Evolutionary conservation across 2,113 vertebrate genomes (phyloP).

Genomic region (Poeciliopsis retropinna): DNA sequence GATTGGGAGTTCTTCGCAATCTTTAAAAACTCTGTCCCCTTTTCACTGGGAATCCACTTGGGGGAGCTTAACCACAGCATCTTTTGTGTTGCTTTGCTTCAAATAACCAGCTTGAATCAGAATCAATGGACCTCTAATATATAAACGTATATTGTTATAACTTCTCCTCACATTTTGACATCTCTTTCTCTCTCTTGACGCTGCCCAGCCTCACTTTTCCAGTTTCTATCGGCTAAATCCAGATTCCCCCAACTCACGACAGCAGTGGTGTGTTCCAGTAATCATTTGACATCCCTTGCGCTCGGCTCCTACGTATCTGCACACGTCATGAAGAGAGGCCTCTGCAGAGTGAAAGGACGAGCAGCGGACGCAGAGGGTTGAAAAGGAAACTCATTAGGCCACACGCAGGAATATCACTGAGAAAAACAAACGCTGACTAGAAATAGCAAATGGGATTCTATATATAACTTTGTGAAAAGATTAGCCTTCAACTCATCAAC

Average conservation of each 20-base stretch:
- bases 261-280: conserved; percentile 7
- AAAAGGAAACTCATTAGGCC: conserved; percentile 6
- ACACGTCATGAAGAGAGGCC: conserved; percentile 16
- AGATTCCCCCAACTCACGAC: conserved; percentile 19
- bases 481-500: not conserved
- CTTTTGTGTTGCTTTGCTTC: conserved; percentile 59
- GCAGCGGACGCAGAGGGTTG: not conserved
- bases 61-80: conserved; percentile 33
- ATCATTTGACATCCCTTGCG: conserved; percentile 21
- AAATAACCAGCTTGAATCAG: conserved; percentile 67
- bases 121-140: conserved; percentile 19
- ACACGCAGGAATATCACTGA: not conserved
- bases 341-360: not conserved
- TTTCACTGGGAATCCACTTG: conserved; percentile 51
- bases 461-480: not conserved
- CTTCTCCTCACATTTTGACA: conserved; percentile 10
- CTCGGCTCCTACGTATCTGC: conserved; percentile 14
- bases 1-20: conserved; percentile 13
- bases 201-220: not conserved
- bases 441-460: not conserved
- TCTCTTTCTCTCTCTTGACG: not conserved
- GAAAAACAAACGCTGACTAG: not conserved
- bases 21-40: conserved; percentile 71
- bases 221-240: conserved; percentile 24
- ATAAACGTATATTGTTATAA: conserved; percentile 4